Conservation (phyloP, 2,888 invertebrate genomes). For the Onchidella celtica region DNA sequence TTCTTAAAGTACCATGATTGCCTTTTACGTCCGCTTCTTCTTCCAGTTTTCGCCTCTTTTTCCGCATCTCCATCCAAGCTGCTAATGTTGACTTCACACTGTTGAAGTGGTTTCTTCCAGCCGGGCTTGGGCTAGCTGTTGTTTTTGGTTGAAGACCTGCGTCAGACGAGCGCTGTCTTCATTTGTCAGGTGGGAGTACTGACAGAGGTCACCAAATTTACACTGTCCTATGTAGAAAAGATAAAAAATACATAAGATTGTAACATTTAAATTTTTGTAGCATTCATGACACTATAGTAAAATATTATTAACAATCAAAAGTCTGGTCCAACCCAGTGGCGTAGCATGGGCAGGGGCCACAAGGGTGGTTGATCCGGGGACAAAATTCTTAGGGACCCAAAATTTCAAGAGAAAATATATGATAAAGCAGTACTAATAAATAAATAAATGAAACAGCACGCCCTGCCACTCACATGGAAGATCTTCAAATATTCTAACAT, state of each 20-base stretch:
- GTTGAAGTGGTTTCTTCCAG: constrained; percentile 43
- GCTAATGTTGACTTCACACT: constrained; percentile 43
- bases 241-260: background rate
- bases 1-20: background rate
- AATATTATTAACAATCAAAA: too few relatives aligned
- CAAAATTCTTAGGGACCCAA: too few relatives aligned
- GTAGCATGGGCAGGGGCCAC: too few relatives aligned
- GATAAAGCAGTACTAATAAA: too few relatives aligned
- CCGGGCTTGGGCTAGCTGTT: background rate
- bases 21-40: background rate
- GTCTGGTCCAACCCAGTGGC: too few relatives aligned
- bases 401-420: too few relatives aligned
- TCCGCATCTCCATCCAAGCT: constrained; percentile 61
- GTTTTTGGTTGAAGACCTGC: constrained; percentile 49
- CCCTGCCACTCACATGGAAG: too few relatives aligned
- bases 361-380: too few relatives aligned
- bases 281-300: too few relatives aligned
- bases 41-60: constrained; percentile 48
- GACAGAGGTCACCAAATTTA: constrained; percentile 70
- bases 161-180: constrained; percentile 63
- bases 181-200: constrained; percentile 74
- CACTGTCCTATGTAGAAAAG: constrained; percentile 63
- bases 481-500: too few relatives aligned
- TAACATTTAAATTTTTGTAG: too few relatives aligned
- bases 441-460: too few relatives aligned